Base-by-base conservation (phyloP, 1,140 invertebrate species). In the Ectropis grisescens region DNA sequence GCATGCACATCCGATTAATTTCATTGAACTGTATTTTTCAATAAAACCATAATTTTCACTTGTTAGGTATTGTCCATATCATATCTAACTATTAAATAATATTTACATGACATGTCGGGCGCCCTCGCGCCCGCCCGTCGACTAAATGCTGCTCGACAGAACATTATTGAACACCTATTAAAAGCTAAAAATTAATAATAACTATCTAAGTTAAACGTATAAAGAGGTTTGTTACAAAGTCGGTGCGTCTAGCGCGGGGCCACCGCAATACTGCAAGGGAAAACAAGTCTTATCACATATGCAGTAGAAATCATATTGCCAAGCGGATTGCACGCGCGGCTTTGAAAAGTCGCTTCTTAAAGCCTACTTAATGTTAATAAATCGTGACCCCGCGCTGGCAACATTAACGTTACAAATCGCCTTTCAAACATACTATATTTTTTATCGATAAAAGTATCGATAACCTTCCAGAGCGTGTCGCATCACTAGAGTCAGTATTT, bases 21-120 rank as follows among this genome's bases (percentile, higher is more conserved):
- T 65, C 68, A 78, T 65, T 69, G 70, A 76, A 61, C 15, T 76
- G 69, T 75, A 75, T 72, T 71, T n/a, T 57, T 72, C 68, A 80
- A 75, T 74, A 76, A 72, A 76, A 65, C 65, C 58, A 70, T 70
- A 27, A 60, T 57, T 56, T 74, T 69, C 70, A 80, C 75, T 80
- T 80, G 72, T 80, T 78, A 78, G 70, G 72, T 78, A 80, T 80
- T 74, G 72, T 80, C 72, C 75, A 69, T 72, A 74, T 65, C 53
- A 41, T 67, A 55, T 64, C 66, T 74, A 78, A 58, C 66, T 71
- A 75, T 64, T 55, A 48, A 58, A 56, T 66, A 54, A 48, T 74
- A 76, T 80, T 56, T 78, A 78, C 72, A 75, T 38, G 42, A 47
- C 41, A 30, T 37, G n/a, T 27, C 33, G 22, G 44, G 24, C 37